Percentiles rank a stretch among this genome's conserved stretches.
phyloP scores from a whole-genome alignment of 2,888 invertebrate genomes.

The Abrostola tripartita region DNA sequence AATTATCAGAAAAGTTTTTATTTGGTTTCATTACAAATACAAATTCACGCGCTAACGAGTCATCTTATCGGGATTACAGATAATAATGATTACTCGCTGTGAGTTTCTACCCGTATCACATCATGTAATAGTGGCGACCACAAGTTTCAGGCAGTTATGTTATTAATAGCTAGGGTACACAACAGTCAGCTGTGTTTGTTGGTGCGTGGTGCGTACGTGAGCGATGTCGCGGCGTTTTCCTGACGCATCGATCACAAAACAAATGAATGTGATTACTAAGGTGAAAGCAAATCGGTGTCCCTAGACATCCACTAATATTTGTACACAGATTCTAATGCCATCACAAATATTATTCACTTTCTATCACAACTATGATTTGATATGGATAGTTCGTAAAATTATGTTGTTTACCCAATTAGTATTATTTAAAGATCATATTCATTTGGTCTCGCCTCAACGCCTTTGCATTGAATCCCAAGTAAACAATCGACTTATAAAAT shows the following conservation, averaged over 20 bases:
- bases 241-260: slow-evolving; percentile 38
- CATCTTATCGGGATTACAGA: background rate
- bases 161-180: slow-evolving; percentile 25
- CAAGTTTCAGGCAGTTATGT: slow-evolving; percentile 18
- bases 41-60: no score
- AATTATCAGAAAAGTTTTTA: no score
- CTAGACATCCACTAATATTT: slow-evolving; percentile 35
- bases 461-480: background rate
- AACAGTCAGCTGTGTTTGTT: slow-evolving; percentile 15
- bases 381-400: no score
- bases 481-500: background rate
- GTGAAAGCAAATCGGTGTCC: slow-evolving; percentile 44
- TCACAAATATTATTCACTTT: slow-evolving; percentile 17
- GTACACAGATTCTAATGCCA: slow-evolving; percentile 36
- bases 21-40: no score
- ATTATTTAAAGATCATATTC: background rate
- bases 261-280: slow-evolving; percentile 40
- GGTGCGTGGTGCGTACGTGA: slow-evolving; percentile 16
- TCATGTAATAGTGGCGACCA: background rate
- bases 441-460: background rate
- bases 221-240: slow-evolving; percentile 23
- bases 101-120: no score
- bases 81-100: background rate
- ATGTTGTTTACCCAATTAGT: background rate
- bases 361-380: no score